Evolutionary conservation across 2,888 invertebrate species (phyloP).

Genomic region (Dichetophora obliterata): DNA sequence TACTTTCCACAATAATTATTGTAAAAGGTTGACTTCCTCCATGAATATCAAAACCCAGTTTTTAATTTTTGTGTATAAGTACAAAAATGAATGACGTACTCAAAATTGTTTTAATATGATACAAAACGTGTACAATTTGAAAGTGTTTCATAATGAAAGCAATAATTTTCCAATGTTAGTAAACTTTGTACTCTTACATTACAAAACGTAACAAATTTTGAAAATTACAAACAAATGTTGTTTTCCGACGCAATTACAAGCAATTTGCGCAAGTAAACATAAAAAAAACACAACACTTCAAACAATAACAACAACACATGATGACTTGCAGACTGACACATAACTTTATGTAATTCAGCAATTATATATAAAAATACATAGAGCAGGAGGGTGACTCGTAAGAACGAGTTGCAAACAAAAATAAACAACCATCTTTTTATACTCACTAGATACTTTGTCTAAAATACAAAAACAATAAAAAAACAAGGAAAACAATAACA

Average conservation of each 20-base stretch:
- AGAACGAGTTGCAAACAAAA: neutral
- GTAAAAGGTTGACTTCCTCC: no score
- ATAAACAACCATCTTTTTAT: neutral
- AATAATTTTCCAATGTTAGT: no score
- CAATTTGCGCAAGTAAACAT: slow-evolving; percentile 10
- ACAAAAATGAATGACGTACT: no score
- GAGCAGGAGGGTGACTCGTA: slow-evolving; percentile 10
- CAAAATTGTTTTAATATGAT: no score
- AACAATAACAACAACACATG: slow-evolving; percentile 7
- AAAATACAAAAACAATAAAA: neutral
- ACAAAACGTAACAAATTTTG: no score
- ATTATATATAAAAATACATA: slow-evolving; percentile 21
- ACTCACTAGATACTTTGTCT: neutral
- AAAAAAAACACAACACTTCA: neutral
- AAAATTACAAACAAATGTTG: slow-evolving; percentile 8
- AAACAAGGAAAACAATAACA: neutral
- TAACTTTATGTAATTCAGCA: slow-evolving; percentile 35
- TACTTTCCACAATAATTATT: no score
- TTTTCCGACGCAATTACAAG: slow-evolving; percentile 29
- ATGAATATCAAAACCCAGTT: no score
- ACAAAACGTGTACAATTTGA: no score
- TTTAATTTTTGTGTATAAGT: no score
- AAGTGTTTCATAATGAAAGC: no score
- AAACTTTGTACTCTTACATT: no score
- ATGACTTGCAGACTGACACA: slow-evolving; percentile 16